Percentiles rank a stretch among this genome's conserved stretches.
Evolutionary conservation across 2,797 vertebrate genomes (phyloP).

Genomic region (Phataginus tetradactyla): DNA sequence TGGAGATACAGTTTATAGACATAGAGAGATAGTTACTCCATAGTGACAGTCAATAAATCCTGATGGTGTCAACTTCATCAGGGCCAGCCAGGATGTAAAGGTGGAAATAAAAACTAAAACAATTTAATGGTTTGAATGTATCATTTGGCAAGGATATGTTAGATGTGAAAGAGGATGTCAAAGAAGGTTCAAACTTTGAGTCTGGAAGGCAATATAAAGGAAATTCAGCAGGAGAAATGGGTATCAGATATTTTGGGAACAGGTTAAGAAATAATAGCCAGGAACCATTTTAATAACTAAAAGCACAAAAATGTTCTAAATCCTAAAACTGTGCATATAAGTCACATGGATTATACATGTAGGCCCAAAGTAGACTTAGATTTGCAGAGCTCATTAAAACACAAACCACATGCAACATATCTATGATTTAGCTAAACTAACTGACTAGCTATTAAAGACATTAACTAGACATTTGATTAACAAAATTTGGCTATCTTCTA

Average conservation of each 20-base stretch:
- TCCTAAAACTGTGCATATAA: not conserved
- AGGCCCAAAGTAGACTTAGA: not conserved
- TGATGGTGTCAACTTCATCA: not conserved
- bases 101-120: not conserved
- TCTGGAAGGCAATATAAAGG: not conserved
- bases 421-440: not conserved
- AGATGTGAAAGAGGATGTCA: not conserved
- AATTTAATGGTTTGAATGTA: not conserved
- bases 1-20: not conserved
- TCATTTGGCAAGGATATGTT: not conserved
- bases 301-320: not conserved
- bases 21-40: not conserved
- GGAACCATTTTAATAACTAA: slow-evolving; percentile 23
- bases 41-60: not conserved
- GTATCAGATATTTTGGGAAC: not conserved
- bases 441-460: not conserved
- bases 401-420: not conserved
- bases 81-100: not conserved
- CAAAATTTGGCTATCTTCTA: not conserved
- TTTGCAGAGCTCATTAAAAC: not conserved
- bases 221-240: not conserved
- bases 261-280: not conserved
- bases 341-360: not conserved
- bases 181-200: not conserved
- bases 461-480: not conserved